Conservation (phyloP, 2,797 vertebrate genomes). For the Ficedula albicollis region DNA sequence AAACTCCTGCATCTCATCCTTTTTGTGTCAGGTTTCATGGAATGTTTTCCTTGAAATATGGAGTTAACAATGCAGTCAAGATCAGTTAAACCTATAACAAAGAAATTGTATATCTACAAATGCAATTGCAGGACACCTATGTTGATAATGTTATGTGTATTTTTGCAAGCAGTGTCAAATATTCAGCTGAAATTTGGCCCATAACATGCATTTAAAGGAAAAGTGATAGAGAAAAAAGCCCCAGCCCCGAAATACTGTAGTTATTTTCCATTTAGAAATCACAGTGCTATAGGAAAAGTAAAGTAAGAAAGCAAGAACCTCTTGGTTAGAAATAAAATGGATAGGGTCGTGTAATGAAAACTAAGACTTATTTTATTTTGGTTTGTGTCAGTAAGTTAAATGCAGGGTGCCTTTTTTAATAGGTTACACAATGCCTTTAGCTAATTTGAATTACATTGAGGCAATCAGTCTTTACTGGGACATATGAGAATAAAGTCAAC, state of each 20-base stretch:
- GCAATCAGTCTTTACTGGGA: neutral
- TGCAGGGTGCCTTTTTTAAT: slow-evolving; percentile 4
- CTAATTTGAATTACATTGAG: slow-evolving; percentile 31
- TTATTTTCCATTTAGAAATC: neutral
- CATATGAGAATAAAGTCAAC: slow-evolving; percentile 6
- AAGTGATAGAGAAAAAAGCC: fast-evolving
- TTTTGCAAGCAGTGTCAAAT: neutral
- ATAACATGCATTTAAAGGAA: neutral
- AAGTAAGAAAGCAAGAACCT: neutral
- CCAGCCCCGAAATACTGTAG: neutral
- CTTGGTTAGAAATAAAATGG: slow-evolving; percentile 9
- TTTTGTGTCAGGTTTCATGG: neutral
- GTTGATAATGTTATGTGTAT: neutral
- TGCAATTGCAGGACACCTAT: neutral
- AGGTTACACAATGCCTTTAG: neutral
- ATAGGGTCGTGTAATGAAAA: neutral
- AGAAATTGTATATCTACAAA: neutral
- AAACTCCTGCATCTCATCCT: neutral
- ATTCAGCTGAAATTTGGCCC: neutral
- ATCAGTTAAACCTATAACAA: neutral
- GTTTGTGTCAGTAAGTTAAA: neutral
- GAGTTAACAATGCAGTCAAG: neutral
- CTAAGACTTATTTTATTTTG: slow-evolving; percentile 11
- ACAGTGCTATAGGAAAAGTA: neutral
- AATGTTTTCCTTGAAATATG: neutral